Conservation (phyloP, 2,113 vertebrate species). For the Ursus arctos region DNA sequence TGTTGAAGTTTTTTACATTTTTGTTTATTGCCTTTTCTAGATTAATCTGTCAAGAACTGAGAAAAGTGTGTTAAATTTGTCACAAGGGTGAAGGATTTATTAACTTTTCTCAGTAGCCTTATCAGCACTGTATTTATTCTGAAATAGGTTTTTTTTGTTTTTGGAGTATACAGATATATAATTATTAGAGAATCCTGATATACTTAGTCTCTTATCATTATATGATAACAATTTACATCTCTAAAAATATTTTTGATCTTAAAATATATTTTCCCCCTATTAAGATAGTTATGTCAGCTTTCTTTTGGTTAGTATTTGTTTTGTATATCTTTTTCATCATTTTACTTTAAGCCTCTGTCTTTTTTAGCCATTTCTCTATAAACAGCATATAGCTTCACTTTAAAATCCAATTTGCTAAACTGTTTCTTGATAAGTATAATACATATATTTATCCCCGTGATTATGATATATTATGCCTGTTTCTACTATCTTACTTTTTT, state of each 20-base stretch:
- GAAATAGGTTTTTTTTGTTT: slow-evolving; percentile 2
- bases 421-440: not conserved
- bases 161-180: not conserved
- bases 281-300: not conserved
- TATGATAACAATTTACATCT: not conserved
- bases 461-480: not conserved
- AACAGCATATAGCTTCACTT: not conserved
- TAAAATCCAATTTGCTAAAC: not conserved
- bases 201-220: not conserved
- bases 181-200: not conserved
- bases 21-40: not conserved
- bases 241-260: not conserved
- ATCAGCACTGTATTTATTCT: slow-evolving; percentile 39
- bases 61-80: not conserved
- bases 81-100: not conserved
- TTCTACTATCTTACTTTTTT: not conserved
- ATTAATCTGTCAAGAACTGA: not conserved
- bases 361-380: not conserved
- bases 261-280: not conserved
- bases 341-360: not conserved
- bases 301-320: slow-evolving; percentile 17
- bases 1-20: not conserved
- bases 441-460: not conserved
- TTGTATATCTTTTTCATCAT: not conserved
- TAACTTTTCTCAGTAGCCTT: slow-evolving; percentile 1